phyloP scores from a whole-genome alignment of 2,888 invertebrate species.

The Sipha maydis region DNA sequence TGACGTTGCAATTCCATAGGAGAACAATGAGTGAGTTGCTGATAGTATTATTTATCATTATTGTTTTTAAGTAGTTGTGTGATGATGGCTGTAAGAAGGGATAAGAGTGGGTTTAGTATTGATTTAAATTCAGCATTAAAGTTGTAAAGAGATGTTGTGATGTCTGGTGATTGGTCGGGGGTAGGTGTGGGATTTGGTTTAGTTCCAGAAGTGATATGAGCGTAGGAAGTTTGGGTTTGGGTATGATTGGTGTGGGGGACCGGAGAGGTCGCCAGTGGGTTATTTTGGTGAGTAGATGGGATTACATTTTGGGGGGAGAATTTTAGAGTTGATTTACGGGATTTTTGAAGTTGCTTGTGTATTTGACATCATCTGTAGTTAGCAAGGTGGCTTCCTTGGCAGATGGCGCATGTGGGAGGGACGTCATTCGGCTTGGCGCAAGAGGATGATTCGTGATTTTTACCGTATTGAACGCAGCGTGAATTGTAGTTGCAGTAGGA shows the following conservation, averaged over 20 bases:
- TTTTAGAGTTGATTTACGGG: too few species aligned
- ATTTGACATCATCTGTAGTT: too few species aligned
- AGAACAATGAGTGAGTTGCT: conserved; percentile 14
- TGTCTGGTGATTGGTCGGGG: too few species aligned
- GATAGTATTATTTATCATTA: conserved; percentile 4
- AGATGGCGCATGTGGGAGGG: not conserved
- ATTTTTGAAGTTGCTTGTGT: too few species aligned
- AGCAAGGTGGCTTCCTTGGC: not conserved
- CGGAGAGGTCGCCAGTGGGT: not conserved
- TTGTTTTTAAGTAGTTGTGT: not conserved
- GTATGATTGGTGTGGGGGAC: not conserved
- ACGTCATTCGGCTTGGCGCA: not conserved
- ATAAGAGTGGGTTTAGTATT: too few species aligned
- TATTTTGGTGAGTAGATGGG: not conserved
- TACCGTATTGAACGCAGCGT: not conserved
- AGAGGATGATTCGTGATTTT: not conserved
- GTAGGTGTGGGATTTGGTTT: too few species aligned
- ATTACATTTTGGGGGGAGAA: conserved; percentile 3
- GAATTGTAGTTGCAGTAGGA: too few species aligned
- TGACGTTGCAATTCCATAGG: conserved; percentile 29
- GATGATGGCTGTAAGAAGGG: too few species aligned
- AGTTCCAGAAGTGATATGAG: too few species aligned
- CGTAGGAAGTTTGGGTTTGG: not conserved
- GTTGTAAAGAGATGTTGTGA: too few species aligned
- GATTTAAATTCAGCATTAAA: too few species aligned